These are phyloP conservation scores for Orchesella cincta DNA, from an alignment of 1,140 invertebrate species.

Conservation along the genomic window DNA sequence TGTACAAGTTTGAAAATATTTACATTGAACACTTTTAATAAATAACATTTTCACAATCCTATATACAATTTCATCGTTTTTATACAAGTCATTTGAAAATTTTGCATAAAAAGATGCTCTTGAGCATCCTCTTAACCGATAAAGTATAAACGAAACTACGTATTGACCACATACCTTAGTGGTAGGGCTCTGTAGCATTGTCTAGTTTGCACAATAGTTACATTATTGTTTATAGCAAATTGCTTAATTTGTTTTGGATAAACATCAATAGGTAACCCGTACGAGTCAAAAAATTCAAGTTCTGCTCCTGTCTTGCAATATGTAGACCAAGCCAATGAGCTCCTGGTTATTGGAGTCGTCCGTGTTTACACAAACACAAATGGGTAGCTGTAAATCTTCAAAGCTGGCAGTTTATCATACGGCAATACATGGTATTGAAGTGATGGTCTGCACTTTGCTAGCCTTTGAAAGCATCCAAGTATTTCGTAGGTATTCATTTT, in stretches of 20 bases:
- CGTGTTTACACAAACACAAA: too few species aligned
- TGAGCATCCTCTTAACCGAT: not conserved
- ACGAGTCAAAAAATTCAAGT: too few species aligned
- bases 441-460: too few species aligned
- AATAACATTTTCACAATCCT: not conserved
- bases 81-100: not conserved
- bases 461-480: too few species aligned
- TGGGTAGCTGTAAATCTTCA: too few species aligned
- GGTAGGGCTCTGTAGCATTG: not conserved
- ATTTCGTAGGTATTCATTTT: too few species aligned
- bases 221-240: not conserved
- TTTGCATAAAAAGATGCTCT: not conserved
- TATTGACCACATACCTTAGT: not conserved
- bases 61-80: not conserved
- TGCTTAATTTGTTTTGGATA: not conserved
- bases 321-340: too few species aligned
- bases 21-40: not conserved
- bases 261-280: too few species aligned
- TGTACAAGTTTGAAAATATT: not conserved
- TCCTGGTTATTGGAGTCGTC: too few species aligned
- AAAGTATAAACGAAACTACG: not conserved
- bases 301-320: too few species aligned
- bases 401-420: too few species aligned
- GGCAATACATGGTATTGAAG: too few species aligned
- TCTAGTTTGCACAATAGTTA: not conserved